Conservation (phyloP, 2,113 vertebrate genomes). For the Prunella himalayana region DNA sequence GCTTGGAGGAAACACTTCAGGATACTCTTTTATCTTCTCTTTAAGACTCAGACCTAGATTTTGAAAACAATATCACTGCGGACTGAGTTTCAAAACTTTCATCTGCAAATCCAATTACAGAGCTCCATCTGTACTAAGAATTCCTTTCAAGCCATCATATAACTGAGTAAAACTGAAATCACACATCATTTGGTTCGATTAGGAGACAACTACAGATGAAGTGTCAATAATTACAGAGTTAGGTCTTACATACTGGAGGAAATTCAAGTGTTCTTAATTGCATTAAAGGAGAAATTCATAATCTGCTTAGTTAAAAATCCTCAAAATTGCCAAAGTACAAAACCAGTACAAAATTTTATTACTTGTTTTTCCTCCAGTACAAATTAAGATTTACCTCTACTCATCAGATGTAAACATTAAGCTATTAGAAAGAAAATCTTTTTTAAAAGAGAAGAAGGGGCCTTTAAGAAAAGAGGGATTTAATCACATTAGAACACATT, state of each 20-base stretch:
- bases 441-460: accelerated
- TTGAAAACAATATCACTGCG: neutral
- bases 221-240: neutral
- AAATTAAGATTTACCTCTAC: neutral
- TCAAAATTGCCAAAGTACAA: neutral
- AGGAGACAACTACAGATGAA: neutral
- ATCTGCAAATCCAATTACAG: neutral
- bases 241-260: neutral
- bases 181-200: neutral
- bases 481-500: neutral
- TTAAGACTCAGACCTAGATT: neutral
- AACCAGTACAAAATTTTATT: neutral
- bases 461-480: neutral
- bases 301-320: neutral
- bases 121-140: neutral
- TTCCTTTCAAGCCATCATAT: neutral
- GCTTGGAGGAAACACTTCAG: neutral
- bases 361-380: neutral
- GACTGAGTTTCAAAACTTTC: neutral
- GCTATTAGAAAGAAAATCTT: neutral
- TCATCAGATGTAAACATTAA: neutral
- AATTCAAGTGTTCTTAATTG: neutral
- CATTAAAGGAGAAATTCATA: neutral
- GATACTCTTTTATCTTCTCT: neutral
- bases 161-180: neutral